Percentiles rank a stretch among this genome's conserved stretches.
These are phyloP conservation scores for Drosophila melanica DNA, from an alignment of 1,140 invertebrate genomes.

Conservation along the genomic window DNA sequence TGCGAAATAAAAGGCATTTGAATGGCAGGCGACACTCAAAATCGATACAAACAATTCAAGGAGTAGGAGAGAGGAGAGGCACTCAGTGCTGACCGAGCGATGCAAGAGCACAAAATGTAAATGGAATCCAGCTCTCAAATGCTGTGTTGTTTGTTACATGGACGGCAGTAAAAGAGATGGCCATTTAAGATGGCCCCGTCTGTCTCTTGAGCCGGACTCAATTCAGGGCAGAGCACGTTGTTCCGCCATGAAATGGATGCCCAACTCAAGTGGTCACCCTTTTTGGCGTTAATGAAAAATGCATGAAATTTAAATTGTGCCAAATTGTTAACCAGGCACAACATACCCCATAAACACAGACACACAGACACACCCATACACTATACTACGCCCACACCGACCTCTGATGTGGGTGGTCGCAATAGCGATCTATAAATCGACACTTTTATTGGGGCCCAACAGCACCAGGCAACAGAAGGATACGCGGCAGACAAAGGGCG, in stretches of 20 bases:
- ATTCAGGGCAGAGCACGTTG: conserved; percentile 2
- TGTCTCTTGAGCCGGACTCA: conserved; percentile 15
- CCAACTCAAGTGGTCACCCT: conserved; percentile 51
- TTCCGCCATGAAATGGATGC: conserved; percentile 34
- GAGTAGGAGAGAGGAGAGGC: not conserved
- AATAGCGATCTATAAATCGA: conserved; percentile 44
- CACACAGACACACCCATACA: not conserved
- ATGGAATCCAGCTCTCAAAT: conserved; percentile 55
- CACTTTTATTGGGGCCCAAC: conserved; percentile 61
- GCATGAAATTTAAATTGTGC: conserved; percentile 80
- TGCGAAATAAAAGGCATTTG: conserved; percentile 79
- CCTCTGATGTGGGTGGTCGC: conserved; percentile 23
- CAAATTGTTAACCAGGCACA: conserved; percentile 67
- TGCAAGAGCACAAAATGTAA: conserved; percentile 58
- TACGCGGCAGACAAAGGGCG: conserved; percentile 36
- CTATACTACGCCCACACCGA: not conserved
- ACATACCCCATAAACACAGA: conserved; percentile 1
- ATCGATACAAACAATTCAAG: conserved; percentile 64
- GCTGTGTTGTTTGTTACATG: conserved; percentile 54
- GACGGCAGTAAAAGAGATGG: conserved; percentile 73
- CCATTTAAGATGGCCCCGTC: conserved; percentile 68
- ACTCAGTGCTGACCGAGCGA: conserved; percentile 18
- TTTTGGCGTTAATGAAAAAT: conserved; percentile 75
- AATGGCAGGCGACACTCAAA: conserved; percentile 82
- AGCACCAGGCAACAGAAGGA: conserved; percentile 5